These are phyloP conservation scores for Sitta carolinensis DNA, from an alignment of 2,797 vertebrate genomes.

Conservation along the genomic window DNA sequence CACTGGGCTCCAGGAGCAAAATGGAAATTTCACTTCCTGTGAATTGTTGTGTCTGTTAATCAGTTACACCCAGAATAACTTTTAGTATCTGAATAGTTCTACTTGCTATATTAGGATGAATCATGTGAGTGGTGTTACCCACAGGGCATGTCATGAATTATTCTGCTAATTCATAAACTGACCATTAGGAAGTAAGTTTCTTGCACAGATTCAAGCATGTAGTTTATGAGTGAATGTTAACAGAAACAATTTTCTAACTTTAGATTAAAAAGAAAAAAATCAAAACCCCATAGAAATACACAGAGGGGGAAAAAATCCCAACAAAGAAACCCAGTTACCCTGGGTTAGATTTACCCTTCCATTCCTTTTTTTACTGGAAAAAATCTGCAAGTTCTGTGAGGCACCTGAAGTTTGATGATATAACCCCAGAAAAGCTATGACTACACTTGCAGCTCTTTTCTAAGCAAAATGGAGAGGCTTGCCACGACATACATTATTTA, in stretches of 20 bases:
- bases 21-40: background rate
- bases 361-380: background rate
- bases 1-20: background rate
- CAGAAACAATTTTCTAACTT: background rate
- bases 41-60: background rate
- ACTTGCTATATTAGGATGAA: background rate
- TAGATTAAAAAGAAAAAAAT: accelerated
- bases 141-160: background rate
- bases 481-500: background rate
- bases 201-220: background rate
- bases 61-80: background rate
- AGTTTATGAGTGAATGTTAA: background rate
- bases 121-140: background rate
- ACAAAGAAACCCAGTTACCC: background rate
- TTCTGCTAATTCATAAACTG: constrained; percentile 21
- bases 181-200: background rate
- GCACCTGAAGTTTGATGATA: background rate
- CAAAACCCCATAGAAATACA: background rate
- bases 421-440: background rate
- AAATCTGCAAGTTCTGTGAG: background rate
- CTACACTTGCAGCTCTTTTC: background rate
- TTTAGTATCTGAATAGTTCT: background rate
- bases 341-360: background rate
- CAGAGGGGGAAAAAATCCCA: accelerated
- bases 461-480: constrained; percentile 20